phyloP scores from a whole-genome alignment of 2,113 vertebrate species.

The Callocephalon fimbriatum region DNA sequence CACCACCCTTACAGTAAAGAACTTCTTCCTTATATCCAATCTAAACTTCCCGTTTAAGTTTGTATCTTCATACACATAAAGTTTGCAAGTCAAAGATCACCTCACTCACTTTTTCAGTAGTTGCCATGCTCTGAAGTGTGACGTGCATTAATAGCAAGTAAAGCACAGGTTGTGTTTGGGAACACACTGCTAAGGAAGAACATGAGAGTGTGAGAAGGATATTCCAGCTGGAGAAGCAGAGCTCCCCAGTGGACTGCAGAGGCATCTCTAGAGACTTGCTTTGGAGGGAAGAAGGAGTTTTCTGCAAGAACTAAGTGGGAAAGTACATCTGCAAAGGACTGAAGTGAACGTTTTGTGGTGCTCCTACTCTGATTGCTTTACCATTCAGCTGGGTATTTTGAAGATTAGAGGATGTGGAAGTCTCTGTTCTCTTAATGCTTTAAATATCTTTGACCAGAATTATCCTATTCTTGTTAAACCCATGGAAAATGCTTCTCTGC shows the following conservation, averaged over 20 bases:
- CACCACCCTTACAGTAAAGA: too few species aligned
- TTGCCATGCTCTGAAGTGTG: not conserved
- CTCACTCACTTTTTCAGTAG: not conserved
- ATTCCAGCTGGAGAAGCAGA: not conserved
- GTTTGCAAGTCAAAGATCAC: not conserved
- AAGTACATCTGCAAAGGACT: not conserved
- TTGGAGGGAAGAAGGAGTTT: not conserved
- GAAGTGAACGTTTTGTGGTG: not conserved
- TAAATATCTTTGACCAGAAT: not conserved
- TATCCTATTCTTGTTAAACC: not conserved
- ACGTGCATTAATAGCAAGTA: not conserved
- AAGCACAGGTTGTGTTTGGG: not conserved
- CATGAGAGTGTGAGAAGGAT: not conserved
- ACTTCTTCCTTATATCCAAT: too few species aligned
- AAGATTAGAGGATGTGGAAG: not conserved
- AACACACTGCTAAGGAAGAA: not conserved
- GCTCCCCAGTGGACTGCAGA: not conserved
- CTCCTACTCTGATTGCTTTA: not conserved
- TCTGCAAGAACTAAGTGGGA: not conserved
- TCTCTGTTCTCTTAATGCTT: not conserved
- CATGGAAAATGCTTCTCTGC: not conserved
- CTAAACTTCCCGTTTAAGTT: too few species aligned
- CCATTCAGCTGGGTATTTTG: not conserved
- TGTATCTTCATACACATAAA: too few species aligned
- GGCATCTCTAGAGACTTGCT: not conserved